Base-by-base conservation (phyloP, 2,797 vertebrate species). In the Leptodactylus fallax region DNA sequence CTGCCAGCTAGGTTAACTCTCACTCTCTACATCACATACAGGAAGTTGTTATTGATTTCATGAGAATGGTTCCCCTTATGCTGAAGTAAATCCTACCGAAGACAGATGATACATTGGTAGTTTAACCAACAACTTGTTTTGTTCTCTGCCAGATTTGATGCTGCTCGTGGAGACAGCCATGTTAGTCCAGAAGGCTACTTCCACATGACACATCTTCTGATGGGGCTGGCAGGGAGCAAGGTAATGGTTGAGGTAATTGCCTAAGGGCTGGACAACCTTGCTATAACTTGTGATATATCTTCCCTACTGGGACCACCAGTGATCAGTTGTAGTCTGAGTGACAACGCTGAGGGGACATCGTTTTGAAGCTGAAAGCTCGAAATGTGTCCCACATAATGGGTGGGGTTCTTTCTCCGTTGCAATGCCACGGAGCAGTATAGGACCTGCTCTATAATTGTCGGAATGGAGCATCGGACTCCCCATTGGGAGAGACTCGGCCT, bases 101-200 rank as follows among this genome's bases (percentile, higher is more conserved):
- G n/a, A n/a, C n/a, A n/a, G n/a, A n/a, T n/a, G n/a, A n/a, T 72
- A 53, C 21, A 60, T 79, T 27, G 90, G 0, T 90, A 98, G 97
- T 98, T 98, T 86, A 95, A 96, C 83, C 97, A 97, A 0, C 94
- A 95, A 81, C 92, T 98, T 90, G 96, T 98, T 87, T 93, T 98
- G 92, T 95, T 98, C 71, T 98, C 97, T 0, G 97, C 97, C 3
- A 97, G 97, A 5, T 98, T 98, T 12, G 97, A 98, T 10, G 97
- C 97, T 0, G 97, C 97, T 0, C 95, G 93, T 0, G 97, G 97
- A 0, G 97, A 98, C 16, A 98, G 96, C 90, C 89, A 94, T 0
- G 93, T 98, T 92, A 96, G 96, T 9, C 97, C 97, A 0, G 96
- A 96, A 78, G 95, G 97, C 90, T 98, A 97, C 25, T 97, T 96